Percentiles rank a stretch among this genome's conserved stretches.
phyloP scores from a whole-genome alignment of 2,888 invertebrate genomes.

The Diachrysia chrysitis region DNA sequence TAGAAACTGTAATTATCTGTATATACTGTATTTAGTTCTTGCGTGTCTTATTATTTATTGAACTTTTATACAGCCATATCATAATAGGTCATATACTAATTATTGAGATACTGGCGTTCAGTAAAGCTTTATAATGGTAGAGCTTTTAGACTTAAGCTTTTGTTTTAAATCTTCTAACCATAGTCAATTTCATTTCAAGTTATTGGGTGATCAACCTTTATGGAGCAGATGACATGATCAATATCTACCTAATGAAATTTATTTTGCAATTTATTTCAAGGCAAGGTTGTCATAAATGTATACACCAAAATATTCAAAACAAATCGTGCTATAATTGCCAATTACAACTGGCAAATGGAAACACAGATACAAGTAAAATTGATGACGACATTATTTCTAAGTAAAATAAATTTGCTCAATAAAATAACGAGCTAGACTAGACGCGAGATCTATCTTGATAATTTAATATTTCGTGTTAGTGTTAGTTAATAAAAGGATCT shows the following conservation, averaged over 20 bases:
- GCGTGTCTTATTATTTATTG: too few relatives aligned
- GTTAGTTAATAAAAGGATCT: constrained; percentile 59
- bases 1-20: background rate
- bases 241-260: background rate
- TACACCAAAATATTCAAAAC: constrained; percentile 46
- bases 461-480: constrained; percentile 53
- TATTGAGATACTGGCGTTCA: too few relatives aligned
- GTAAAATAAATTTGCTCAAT: constrained; percentile 46
- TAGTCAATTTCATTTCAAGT: background rate
- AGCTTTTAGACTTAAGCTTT: background rate
- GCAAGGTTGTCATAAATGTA: constrained; percentile 37
- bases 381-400: constrained; percentile 42
- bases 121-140: background rate
- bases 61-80: too few relatives aligned
- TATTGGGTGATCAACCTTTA: background rate
- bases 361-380: constrained; percentile 45
- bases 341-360: constrained; percentile 54
- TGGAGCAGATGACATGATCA: too few relatives aligned
- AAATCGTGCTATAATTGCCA: constrained; percentile 47
- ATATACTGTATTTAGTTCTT: too few relatives aligned
- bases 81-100: too few relatives aligned
- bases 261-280: constrained; percentile 16
- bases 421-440: constrained; percentile 37
- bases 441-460: constrained; percentile 35
- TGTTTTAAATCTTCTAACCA: background rate